Evolutionary conservation across 2,888 invertebrate species (phyloP), one percentile per base, ranked within the genome.

Genomic region (Morpho deidamia): DNA sequence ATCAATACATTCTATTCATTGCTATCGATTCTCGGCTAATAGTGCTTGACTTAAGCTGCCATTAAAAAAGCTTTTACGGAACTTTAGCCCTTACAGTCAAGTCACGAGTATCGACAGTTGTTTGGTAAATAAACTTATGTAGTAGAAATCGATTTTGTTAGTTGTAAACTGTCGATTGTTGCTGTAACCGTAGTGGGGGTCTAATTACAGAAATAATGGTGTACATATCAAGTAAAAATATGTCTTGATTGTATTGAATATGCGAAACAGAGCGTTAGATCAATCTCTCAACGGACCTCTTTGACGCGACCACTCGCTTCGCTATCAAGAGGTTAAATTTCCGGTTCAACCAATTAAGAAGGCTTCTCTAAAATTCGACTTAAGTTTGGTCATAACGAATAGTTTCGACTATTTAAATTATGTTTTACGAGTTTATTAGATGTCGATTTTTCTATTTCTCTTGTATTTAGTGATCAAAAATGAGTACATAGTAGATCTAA

Each of bases 1-100:
- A 49, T 49, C 49, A 49, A 49, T 49, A 49, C 42, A 49, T 35
- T 49, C 42, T 49, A 42, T 49, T 49, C 49, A 42, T 42, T 49
- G 49, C n/a, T 49, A 49, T 42, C 41, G 41, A 35, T 38, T 37
- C 34, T 34, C 35, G 2, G 11, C 8, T 48, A 33, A 48, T 48
- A 48, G 47, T 48, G 48, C 34, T 34, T 40, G 34, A 48, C 10
- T 40, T 48, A 33, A 41, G 12, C 39, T 40, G 40, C 12, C 33
- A 12, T 11, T 34, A 41, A 44, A 40, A 40, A 41, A 33, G 37
- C 40, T 7, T 48, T 7, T 10, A 41, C 8, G 12, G 32, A 33
- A 48, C 8, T 48, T 12, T 11, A 40, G 34, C 33, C 40, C 40
- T 48, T 48, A 34, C 12, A 2, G 4, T 41, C 32, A 9, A 34